Conservation (phyloP, 2,888 invertebrate genomes). For the Nebria salina region DNA sequence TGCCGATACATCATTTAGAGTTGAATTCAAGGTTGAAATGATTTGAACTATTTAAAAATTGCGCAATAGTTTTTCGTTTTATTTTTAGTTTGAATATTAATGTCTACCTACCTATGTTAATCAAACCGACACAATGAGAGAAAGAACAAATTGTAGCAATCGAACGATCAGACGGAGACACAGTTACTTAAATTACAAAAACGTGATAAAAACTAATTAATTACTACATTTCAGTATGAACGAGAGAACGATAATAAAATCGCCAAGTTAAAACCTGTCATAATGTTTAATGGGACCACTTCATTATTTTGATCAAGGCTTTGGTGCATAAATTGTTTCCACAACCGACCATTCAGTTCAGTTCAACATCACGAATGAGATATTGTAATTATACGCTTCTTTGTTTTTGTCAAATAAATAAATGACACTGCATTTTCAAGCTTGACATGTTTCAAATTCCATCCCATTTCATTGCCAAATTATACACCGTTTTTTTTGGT, state of each 20-base stretch:
- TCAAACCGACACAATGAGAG: not conserved
- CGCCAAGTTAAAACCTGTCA: slow-evolving; percentile 12
- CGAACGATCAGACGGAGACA: not conserved
- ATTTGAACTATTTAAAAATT: not conserved
- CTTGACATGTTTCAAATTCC: not conserved
- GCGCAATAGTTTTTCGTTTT: not conserved
- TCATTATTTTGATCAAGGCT: slow-evolving; percentile 17
- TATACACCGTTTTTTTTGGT: not conserved
- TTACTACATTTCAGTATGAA: not conserved
- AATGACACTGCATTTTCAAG: not conserved
- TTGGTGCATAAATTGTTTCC: not conserved
- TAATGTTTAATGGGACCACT: slow-evolving; percentile 21
- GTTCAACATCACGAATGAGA: slow-evolving; percentile 1
- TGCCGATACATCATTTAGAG: not conserved
- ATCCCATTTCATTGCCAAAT: not conserved
- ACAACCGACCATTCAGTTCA: not conserved
- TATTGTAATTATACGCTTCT: not conserved
- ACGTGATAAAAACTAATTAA: not conserved
- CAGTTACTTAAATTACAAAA: not conserved
- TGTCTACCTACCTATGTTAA: not conserved
- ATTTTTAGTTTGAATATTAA: not conserved
- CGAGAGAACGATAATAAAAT: not conserved
- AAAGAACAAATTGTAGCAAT: not conserved
- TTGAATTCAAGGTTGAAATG: not conserved
- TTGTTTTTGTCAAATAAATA: slow-evolving; percentile 1